Evolutionary conservation across 2,113 vertebrate species (phyloP).

Genomic region (Australoheros scitulus): DNA sequence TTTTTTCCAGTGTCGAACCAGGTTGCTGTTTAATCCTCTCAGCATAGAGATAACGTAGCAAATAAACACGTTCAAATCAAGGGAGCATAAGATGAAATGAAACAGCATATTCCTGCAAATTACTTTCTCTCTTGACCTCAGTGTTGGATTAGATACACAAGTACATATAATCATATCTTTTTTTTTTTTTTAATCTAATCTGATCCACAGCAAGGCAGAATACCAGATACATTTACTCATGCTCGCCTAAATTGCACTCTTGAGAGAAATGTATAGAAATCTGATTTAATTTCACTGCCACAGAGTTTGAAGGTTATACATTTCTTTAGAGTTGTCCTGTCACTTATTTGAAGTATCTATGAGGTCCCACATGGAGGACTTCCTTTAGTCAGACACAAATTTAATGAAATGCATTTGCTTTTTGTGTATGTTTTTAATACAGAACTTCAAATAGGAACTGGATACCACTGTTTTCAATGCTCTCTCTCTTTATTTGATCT

Average conservation of each 20-base stretch:
- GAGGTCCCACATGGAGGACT: background rate
- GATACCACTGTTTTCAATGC: background rate
- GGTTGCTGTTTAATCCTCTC: constrained; percentile 62
- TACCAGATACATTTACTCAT: constrained; percentile 15
- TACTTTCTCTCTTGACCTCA: constrained; percentile 24
- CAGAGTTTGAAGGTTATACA: background rate
- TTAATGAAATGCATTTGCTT: background rate
- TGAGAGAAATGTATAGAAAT: constrained; percentile 1
- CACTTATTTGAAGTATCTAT: too few relatives aligned
- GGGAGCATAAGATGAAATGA: constrained; percentile 29
- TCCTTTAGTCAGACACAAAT: background rate
- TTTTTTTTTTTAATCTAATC: background rate
- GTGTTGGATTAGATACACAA: constrained; percentile 29
- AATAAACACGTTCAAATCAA: constrained; percentile 15
- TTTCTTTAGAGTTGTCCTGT: background rate
- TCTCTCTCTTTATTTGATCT: background rate
- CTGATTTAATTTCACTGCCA: background rate
- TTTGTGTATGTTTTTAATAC: background rate
- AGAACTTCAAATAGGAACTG: too few relatives aligned
- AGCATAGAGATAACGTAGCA: constrained; percentile 1
- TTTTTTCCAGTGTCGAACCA: constrained; percentile 23
- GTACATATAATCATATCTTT: background rate
- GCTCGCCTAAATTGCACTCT: background rate
- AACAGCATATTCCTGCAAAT: constrained; percentile 38
- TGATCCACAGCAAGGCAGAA: background rate